Evolutionary conservation across 2,797 vertebrate species (phyloP).

Genomic region (Melanotaenia nigrans): DNA sequence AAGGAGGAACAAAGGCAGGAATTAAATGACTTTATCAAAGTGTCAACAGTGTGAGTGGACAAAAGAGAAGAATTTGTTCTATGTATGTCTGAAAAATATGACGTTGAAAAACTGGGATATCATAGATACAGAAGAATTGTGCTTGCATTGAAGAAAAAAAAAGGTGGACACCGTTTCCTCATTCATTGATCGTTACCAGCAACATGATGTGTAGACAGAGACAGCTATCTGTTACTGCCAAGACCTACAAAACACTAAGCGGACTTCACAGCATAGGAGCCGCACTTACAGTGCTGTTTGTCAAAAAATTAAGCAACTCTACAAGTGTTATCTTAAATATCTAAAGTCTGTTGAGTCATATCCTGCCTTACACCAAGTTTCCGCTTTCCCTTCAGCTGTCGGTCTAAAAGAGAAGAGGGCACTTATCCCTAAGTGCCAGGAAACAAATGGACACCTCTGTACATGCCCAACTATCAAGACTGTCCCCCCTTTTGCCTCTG

Average conservation of each 20-base stretch:
- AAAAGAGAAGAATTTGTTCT: slow-evolving; percentile 42
- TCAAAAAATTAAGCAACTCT: slow-evolving; percentile 54
- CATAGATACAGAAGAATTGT: slow-evolving; percentile 38
- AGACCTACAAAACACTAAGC: slow-evolving; percentile 40
- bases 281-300: slow-evolving; percentile 45
- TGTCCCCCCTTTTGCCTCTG: slow-evolving; percentile 73
- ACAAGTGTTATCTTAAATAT: slow-evolving; percentile 64
- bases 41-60: slow-evolving; percentile 50
- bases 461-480: slow-evolving; percentile 83
- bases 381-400: slow-evolving; percentile 85
- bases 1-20: slow-evolving; percentile 26
- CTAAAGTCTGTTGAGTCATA: slow-evolving; percentile 74
- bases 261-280: slow-evolving; percentile 50
- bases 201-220: slow-evolving; percentile 49
- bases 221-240: slow-evolving; percentile 61
- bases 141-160: slow-evolving; percentile 29
- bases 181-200: slow-evolving; percentile 59
- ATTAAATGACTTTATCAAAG: slow-evolving; percentile 35
- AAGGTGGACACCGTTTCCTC: slow-evolving; percentile 58
- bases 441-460: slow-evolving; percentile 81
- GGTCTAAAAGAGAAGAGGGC: slow-evolving; percentile 83
- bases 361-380: slow-evolving; percentile 83
- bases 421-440: slow-evolving; percentile 78
- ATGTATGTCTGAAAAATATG: slow-evolving; percentile 29
- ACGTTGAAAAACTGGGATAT: slow-evolving; percentile 56